Evolutionary conservation across 2,888 invertebrate species (phyloP).

Genomic region (Lepidocyrtinus sp.): DNA sequence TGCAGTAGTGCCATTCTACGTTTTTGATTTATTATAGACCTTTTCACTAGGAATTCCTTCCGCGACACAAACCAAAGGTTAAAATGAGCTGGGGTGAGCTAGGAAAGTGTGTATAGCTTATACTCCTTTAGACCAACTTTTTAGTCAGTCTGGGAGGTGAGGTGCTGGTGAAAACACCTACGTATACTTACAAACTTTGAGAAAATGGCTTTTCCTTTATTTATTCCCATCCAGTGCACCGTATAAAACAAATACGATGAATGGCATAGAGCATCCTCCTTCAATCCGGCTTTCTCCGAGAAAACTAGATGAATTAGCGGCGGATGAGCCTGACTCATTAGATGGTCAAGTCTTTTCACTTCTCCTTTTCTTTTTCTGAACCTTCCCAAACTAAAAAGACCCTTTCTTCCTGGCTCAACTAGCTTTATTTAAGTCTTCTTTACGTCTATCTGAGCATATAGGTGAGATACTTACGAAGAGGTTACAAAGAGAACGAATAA

Average conservation of each 20-base stretch:
- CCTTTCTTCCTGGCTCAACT: conserved; percentile 18
- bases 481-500: background rate
- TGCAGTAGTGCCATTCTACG: background rate
- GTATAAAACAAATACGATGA: too few relatives aligned
- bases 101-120: background rate
- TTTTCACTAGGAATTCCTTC: background rate
- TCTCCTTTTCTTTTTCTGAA: conserved; percentile 18
- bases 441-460: too few relatives aligned
- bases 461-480: too few relatives aligned
- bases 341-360: conserved; percentile 20
- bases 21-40: conserved; percentile 3
- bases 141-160: too few relatives aligned
- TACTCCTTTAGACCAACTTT: background rate
- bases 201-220: background rate
- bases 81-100: background rate
- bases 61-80: background rate
- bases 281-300: conserved; percentile 41
- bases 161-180: background rate
- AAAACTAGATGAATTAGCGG: conserved; percentile 54
- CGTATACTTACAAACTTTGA: background rate
- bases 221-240: background rate
- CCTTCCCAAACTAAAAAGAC: conserved; percentile 18
- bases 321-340: conserved; percentile 55
- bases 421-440: conserved; percentile 25
- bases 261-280: background rate